Evolutionary conservation across 2,888 invertebrate genomes (phyloP), one percentile per base, ranked within the genome.

Genomic region (Philhelius pedissequus): DNA sequence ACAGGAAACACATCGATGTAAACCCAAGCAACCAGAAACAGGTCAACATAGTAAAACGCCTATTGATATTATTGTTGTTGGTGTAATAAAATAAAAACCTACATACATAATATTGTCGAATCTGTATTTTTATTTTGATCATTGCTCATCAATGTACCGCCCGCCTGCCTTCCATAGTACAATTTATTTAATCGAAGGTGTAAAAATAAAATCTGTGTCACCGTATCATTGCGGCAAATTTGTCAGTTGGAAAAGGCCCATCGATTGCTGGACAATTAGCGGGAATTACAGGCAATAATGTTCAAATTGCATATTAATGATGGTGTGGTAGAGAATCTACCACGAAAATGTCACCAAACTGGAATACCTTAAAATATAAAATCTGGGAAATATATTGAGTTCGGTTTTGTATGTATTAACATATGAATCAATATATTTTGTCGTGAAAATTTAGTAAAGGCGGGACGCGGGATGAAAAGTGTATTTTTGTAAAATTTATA

Each of bases 261-360:
- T 75, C 70, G 84, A 80, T 80, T 84, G 79, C 40, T 68, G 80
- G 75, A 76, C 80, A 80, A 84, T 80, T 84, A 76, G 66, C 68
- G 75, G 76, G 27, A 62, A 76, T 71, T 71, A 62, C 52, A 43
- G 27, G 75, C 66, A 71, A 75, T 83, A 70, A 73, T 69, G 45
- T 48, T 54, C 60, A 62, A 82, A 82, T 78, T 74, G 78, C 45
- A 69, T 78, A 69, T 62, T 78, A 73, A 82, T 83, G 74, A 64
- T 69, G 52, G 32, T 74, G 82, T 8, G 73, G 73, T 66, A 13
- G 35, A 27, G 18, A 20, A 22, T 48, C 32, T n/a, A 48, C 45
- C 30, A 32, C 48, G 5, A 25, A 6, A 43, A 20, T 48, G 32
- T 30, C 48, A 48, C 64, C 45, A 18, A 62, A 27, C 3, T 60